Conservation (phyloP, 2,888 invertebrate genomes). For the Eubasilissa splendida region DNA sequence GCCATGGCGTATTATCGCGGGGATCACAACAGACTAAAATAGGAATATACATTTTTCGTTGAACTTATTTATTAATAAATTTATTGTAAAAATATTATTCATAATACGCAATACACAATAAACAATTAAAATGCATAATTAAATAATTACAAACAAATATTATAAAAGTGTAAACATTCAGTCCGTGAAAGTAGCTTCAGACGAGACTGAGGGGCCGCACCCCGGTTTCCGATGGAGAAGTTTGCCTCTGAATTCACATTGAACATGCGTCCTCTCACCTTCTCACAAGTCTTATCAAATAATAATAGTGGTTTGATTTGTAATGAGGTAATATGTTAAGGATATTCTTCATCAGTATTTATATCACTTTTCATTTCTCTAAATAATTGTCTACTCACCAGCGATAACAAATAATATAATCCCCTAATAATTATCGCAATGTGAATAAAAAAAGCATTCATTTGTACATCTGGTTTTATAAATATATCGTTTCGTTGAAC, state of each 20-base stretch:
- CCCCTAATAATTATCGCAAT: conserved; percentile 6
- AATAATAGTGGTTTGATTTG: conserved; percentile 50
- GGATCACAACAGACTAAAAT: conserved; percentile 32
- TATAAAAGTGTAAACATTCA: conserved; percentile 39
- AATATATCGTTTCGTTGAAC: conserved; percentile 38
- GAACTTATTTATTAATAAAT: conserved; percentile 36
- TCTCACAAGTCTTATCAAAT: conserved; percentile 38
- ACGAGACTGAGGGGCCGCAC: neutral
- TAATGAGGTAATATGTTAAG: conserved; percentile 58
- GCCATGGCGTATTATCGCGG: too few relatives aligned
- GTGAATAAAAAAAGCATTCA: conserved; percentile 35
- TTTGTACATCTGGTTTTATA: conserved; percentile 48
- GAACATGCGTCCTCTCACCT: conserved; percentile 19
- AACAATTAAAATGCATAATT: conserved; percentile 41
- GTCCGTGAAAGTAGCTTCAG: neutral
- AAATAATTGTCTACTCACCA: conserved; percentile 32
- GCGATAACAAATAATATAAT: conserved; percentile 38
- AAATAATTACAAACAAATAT: conserved; percentile 23
- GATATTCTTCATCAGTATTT: conserved; percentile 46
- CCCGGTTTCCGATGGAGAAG: conserved; percentile 33
- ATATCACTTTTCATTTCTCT: conserved; percentile 31
- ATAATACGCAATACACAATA: conserved; percentile 19
- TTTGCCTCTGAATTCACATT: conserved; percentile 50
- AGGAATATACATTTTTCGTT: conserved; percentile 44
- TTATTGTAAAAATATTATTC: conserved; percentile 35